These are phyloP conservation scores for Grammomys dolichurus DNA, from an alignment of 2,113 vertebrate genomes.

Conservation along the genomic window DNA sequence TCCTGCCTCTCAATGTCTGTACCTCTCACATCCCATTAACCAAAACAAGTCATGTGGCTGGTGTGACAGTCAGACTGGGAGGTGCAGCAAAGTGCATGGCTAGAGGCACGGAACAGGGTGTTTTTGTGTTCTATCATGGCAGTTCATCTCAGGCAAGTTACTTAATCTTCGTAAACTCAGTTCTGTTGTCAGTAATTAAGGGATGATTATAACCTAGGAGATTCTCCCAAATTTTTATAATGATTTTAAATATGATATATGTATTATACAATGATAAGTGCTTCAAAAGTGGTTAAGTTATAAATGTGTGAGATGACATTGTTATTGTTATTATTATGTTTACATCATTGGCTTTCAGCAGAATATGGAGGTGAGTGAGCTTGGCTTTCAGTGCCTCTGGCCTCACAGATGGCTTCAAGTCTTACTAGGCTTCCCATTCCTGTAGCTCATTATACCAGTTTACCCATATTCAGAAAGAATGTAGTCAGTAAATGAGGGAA, in stretches of 20 bases:
- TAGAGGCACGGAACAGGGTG: neutral
- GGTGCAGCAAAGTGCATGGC: neutral
- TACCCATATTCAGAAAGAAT: neutral
- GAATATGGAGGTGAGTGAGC: neutral
- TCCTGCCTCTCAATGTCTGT: neutral
- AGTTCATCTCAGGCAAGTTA: neutral
- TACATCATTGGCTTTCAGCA: neutral
- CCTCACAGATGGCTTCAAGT: neutral
- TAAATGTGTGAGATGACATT: neutral
- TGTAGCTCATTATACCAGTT: neutral
- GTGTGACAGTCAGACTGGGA: neutral
- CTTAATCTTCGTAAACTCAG: neutral
- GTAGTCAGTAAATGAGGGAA: neutral
- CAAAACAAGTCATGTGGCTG: neutral
- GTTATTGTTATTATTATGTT: neutral
- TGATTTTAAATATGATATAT: constrained; percentile 43
- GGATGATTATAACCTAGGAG: neutral
- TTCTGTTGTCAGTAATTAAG: constrained; percentile 33
- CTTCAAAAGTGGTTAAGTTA: constrained; percentile 1
- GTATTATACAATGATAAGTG: neutral
- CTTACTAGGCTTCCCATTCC: neutral
- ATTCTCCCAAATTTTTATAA: neutral
- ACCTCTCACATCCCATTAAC: neutral
- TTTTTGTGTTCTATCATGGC: neutral
- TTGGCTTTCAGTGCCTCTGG: neutral